A percentile compares a stretch with the other conserved stretches of the same genome.
phyloP scores from a whole-genome alignment of 2,888 invertebrate genomes.

The Caenorhabditis wallacei region DNA sequence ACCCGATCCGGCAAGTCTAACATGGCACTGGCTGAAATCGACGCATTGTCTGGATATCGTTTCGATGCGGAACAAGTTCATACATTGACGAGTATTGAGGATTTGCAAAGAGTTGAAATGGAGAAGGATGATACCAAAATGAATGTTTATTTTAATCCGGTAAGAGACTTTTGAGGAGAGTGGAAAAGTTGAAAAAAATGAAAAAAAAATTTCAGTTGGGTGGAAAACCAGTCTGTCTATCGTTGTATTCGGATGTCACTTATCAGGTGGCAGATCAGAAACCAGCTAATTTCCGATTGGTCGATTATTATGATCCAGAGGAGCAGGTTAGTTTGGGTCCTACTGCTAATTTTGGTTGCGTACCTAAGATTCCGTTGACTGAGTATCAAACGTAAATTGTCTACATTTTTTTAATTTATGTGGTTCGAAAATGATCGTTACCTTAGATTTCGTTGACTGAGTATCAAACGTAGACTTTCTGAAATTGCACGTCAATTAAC shows the following conservation, averaged over 20 bases:
- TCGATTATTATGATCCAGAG: constrained; percentile 92
- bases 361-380: no score
- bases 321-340: constrained; percentile 74
- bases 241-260: constrained; percentile 90
- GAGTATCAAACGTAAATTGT: no score
- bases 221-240: constrained; percentile 87
- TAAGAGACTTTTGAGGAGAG: constrained; percentile 64
- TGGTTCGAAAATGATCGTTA: no score
- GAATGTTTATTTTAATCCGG: constrained; percentile 84
- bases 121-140: constrained; percentile 84
- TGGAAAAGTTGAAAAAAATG: neutral
- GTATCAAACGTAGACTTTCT: no score
- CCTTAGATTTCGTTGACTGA: no score
- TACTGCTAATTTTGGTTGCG: neutral
- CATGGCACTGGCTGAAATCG: constrained; percentile 84
- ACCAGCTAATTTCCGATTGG: constrained; percentile 91
- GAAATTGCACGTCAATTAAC: no score
- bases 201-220: constrained; percentile 73
- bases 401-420: no score
- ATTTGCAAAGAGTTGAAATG: constrained; percentile 83
- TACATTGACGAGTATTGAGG: constrained; percentile 71
- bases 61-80: constrained; percentile 72
- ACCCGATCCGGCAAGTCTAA: constrained; percentile 82
- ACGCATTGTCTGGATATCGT: constrained; percentile 77
- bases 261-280: constrained; percentile 92